phyloP scores from a whole-genome alignment of 2,113 vertebrate genomes.

The Setophaga petechia region DNA sequence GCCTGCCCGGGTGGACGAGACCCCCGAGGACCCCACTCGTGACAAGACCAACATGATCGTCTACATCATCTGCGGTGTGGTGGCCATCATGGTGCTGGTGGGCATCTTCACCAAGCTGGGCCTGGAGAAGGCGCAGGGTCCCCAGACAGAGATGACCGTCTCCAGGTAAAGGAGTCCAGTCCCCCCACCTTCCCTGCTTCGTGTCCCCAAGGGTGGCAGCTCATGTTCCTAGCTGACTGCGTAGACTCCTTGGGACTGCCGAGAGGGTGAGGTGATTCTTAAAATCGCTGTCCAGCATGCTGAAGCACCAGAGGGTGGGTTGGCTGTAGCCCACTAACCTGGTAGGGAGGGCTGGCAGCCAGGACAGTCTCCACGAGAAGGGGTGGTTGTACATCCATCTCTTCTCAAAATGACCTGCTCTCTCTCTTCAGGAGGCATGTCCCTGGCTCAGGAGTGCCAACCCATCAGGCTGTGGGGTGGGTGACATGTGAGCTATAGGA shows the following conservation, averaged over 20 bases:
- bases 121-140: conserved; percentile 86
- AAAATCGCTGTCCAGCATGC: neutral
- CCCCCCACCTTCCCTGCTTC: accelerated
- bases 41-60: conserved; percentile 93
- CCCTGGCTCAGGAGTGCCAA: neutral
- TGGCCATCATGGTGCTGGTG: conserved; percentile 91
- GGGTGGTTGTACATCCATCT: neutral
- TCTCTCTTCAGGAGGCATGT: neutral
- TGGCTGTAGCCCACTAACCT: neutral
- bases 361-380: neutral
- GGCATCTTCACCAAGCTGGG: conserved; percentile 92
- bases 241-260: neutral
- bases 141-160: conserved; percentile 87
- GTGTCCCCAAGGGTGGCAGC: neutral
- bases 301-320: neutral
- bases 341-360: neutral
- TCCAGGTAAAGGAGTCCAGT: conserved; percentile 79
- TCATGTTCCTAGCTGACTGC: neutral
- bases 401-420: neutral
- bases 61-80: conserved; percentile 94
- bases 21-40: conserved; percentile 79
- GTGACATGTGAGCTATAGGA: neutral
- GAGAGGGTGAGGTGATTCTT: neutral
- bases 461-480: neutral
- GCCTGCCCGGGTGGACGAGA: conserved; percentile 78